These are phyloP conservation scores for Conistra vaccinii DNA, from an alignment of 2,888 invertebrate species.

Conservation along the genomic window DNA sequence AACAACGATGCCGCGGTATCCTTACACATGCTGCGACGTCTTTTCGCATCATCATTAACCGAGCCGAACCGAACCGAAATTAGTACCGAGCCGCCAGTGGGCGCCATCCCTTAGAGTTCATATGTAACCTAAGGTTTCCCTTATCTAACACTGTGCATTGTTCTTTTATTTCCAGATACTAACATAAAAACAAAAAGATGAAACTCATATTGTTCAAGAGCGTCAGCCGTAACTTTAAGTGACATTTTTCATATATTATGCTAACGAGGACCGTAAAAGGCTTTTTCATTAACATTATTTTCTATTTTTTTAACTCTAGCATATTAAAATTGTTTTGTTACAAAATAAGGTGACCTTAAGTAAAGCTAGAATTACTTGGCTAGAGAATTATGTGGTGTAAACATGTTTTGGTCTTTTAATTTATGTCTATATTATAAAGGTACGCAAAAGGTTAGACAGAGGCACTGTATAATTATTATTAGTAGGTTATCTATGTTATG, in stretches of 20 bases:
- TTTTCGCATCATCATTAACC: not conserved
- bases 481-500: not conserved
- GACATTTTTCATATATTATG: constrained; percentile 55
- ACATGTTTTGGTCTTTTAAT: constrained; percentile 30
- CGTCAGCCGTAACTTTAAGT: constrained; percentile 57
- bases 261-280: constrained; percentile 49
- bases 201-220: constrained; percentile 49
- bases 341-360: constrained; percentile 27
- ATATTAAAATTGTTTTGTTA: constrained; percentile 36
- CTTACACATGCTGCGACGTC: not conserved
- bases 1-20: not conserved
- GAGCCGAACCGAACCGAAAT: too few relatives aligned
- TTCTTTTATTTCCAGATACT: constrained; percentile 41
- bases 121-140: constrained; percentile 17
- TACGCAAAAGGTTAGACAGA: not conserved
- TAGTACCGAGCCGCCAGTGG: not conserved
- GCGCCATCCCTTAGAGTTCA: not conserved
- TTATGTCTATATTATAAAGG: not conserved
- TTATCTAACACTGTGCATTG: constrained; percentile 27
- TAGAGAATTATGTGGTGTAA: constrained; percentile 15
- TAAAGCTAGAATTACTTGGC: constrained; percentile 4
- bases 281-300: constrained; percentile 48
- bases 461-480: not conserved
- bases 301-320: constrained; percentile 32
- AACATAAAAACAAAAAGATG: constrained; percentile 54